These are phyloP conservation scores for Tragulus kanchil DNA, from an alignment of 2,113 vertebrate genomes.

Conservation along the genomic window DNA sequence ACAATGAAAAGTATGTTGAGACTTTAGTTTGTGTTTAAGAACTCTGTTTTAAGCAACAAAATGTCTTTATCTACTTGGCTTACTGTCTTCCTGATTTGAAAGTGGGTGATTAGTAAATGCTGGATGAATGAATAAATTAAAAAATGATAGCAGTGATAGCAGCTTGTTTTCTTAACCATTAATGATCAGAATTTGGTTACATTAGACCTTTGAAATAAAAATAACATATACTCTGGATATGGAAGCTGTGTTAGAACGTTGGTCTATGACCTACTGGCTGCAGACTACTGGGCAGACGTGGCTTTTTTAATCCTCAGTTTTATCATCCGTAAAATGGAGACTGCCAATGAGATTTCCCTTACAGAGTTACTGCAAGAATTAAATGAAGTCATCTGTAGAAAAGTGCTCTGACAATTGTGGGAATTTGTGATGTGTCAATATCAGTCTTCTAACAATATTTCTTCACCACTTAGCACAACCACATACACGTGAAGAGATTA, in stretches of 20 bases:
- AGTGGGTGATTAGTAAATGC: background rate
- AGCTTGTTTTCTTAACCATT: background rate
- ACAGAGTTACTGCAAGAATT: background rate
- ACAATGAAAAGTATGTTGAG: background rate
- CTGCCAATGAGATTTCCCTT: background rate
- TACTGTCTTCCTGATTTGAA: background rate
- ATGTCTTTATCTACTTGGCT: background rate
- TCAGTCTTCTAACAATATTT: background rate
- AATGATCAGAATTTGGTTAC: background rate
- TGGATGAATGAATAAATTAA: background rate
- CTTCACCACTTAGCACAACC: background rate
- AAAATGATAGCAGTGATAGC: background rate
- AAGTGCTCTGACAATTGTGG: background rate
- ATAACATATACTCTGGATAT: background rate
- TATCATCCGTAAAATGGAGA: background rate
- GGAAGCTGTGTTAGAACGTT: background rate
- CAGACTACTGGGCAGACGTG: background rate
- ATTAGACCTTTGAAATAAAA: slow-evolving; percentile 24
- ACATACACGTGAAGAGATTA: background rate
- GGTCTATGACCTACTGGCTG: background rate
- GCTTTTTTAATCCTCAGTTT: background rate
- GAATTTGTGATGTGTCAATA: background rate
- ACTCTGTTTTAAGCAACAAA: background rate
- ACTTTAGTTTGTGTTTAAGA: background rate
- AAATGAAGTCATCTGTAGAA: background rate